Conservation (phyloP, 2,888 invertebrate genomes). For the Calliopum simillimum region DNA sequence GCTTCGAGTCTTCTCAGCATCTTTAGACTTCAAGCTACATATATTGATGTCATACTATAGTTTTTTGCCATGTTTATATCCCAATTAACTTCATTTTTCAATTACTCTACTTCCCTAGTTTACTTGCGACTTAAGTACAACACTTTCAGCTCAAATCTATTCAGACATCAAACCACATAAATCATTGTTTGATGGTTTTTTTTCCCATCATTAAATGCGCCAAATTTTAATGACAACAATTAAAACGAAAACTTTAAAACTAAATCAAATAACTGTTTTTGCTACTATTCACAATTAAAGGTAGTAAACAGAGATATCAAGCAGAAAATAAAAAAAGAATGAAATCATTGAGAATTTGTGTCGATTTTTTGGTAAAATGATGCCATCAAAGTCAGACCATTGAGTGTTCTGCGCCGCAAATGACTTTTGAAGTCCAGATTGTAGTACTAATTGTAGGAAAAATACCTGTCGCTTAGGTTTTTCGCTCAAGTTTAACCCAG, state of each 20-base stretch:
- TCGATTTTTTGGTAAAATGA: conserved; percentile 11
- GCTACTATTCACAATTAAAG: neutral
- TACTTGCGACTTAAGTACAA: neutral
- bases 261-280: conserved; percentile 24
- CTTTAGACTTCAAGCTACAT: too few species aligned
- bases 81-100: conserved; percentile 25
- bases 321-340: neutral
- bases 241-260: conserved; percentile 26
- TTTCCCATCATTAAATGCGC: conserved; percentile 34
- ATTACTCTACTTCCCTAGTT: conserved; percentile 33
- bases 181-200: conserved; percentile 13
- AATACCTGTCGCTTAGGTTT: neutral
- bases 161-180: neutral
- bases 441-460: neutral
- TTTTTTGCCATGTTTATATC: neutral
- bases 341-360: conserved; percentile 22
- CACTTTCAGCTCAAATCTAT: neutral
- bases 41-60: too few species aligned
- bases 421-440: neutral
- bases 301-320: neutral
- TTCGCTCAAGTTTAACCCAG: too few species aligned
- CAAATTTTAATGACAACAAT: conserved; percentile 32
- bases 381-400: conserved; percentile 1
- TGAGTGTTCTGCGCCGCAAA: neutral
- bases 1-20: too few species aligned